Conservation (phyloP, 2,797 vertebrate species). For the Sphenodon punctatus region DNA sequence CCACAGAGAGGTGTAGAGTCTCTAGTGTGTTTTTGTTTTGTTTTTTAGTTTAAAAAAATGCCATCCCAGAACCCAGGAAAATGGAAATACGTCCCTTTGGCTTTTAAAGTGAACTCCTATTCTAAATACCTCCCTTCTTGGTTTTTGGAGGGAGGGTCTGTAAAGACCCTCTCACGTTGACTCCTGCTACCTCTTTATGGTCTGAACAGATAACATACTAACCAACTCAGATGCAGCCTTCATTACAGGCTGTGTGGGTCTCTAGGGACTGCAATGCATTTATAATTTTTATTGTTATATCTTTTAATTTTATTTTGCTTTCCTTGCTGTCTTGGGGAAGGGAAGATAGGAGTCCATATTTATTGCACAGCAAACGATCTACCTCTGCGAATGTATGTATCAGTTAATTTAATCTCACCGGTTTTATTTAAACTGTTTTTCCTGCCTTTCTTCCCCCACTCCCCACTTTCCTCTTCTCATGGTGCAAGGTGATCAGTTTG, state of each 20-base stretch:
- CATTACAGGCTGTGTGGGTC: slow-evolving; percentile 45
- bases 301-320: slow-evolving; percentile 85
- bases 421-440: slow-evolving; percentile 80
- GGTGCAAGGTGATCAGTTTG: slow-evolving; percentile 53
- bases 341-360: slow-evolving; percentile 80
- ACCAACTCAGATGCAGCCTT: slow-evolving; percentile 10
- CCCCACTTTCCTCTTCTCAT: slow-evolving; percentile 1
- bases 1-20: no score
- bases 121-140: background rate
- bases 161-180: background rate
- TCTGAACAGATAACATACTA: background rate
- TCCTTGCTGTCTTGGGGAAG: slow-evolving; percentile 72
- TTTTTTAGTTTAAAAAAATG: background rate
- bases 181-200: slow-evolving; percentile 19
- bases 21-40: no score
- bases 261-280: slow-evolving; percentile 71
- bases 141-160: background rate
- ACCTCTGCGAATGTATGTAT: slow-evolving; percentile 80
- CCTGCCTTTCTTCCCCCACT: slow-evolving; percentile 66
- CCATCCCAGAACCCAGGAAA: accelerated
- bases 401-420: slow-evolving; percentile 83
- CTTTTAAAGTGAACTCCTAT: background rate
- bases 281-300: slow-evolving; percentile 86
- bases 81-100: accelerated
- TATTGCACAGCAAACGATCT: slow-evolving; percentile 77